Conservation (phyloP, 1,140 invertebrate genomes). For the Cotesia glomerata region DNA sequence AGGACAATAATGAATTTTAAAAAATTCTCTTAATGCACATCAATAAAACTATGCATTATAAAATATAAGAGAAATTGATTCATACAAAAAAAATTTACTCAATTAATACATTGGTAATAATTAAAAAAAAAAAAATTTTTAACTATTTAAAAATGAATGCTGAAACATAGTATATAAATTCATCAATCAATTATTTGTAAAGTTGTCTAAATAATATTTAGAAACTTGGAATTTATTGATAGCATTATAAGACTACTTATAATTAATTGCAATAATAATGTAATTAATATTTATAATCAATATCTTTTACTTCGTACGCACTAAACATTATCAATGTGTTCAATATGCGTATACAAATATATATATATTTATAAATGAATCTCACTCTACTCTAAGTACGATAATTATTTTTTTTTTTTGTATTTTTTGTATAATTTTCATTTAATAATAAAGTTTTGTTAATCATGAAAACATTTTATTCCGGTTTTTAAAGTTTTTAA, state of each 20-base stretch:
- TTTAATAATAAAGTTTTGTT: neutral
- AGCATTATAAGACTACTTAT: constrained; percentile 1
- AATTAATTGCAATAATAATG: neutral
- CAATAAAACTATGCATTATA: neutral
- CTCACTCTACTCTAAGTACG: neutral
- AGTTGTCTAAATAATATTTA: neutral
- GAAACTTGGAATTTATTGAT: constrained; percentile 1
- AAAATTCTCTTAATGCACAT: neutral
- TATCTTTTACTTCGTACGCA: constrained; percentile 12
- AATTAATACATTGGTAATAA: neutral
- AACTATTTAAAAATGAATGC: neutral
- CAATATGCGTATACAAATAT: neutral
- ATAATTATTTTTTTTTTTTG: neutral
- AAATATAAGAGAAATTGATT: neutral
- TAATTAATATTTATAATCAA: neutral
- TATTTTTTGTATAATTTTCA: neutral
- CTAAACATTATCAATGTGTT: neutral
- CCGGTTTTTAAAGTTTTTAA: too few relatives aligned
- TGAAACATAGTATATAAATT: constrained; percentile 6
- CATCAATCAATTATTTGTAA: neutral
- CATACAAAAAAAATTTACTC: neutral
- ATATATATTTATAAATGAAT: constrained; percentile 5
- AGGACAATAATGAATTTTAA: too few relatives aligned
- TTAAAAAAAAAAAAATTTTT: neutral
- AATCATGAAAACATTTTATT: neutral